These are phyloP conservation scores for Pteronura brasiliensis DNA, from an alignment of 2,113 vertebrate genomes.

Conservation along the genomic window DNA sequence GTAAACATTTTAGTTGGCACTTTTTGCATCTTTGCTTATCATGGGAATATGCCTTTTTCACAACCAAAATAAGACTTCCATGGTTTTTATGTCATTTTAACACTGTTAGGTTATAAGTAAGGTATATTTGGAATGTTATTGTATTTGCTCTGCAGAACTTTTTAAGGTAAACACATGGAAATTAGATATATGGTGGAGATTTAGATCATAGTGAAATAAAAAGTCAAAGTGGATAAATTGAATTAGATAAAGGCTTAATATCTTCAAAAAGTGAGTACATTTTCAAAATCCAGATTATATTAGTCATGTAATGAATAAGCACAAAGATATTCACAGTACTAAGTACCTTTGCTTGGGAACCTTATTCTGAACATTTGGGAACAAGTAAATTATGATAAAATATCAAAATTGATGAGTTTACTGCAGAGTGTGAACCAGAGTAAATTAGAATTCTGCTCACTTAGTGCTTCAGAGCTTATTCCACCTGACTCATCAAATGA, in stretches of 20 bases:
- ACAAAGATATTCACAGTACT: background rate
- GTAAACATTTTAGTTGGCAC: slow-evolving; percentile 4
- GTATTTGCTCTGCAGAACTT: slow-evolving; percentile 29
- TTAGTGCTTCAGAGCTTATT: slow-evolving; percentile 81
- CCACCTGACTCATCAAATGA: slow-evolving; percentile 91
- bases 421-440: slow-evolving; percentile 73
- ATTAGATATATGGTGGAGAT: background rate
- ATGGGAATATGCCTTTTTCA: background rate
- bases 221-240: background rate
- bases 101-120: background rate
- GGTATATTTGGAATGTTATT: background rate
- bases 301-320: background rate
- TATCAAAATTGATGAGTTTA: slow-evolving; percentile 74
- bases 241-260: slow-evolving; percentile 26
- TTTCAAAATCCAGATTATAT: slow-evolving; percentile 51
- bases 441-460: slow-evolving; percentile 89
- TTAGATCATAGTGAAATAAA: slow-evolving; percentile 11
- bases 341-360: slow-evolving; percentile 32
- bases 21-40: background rate
- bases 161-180: background rate
- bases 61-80: background rate
- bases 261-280: slow-evolving; percentile 3
- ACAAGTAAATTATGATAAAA: slow-evolving; percentile 73
- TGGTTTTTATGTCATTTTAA: slow-evolving; percentile 31
- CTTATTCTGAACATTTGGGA: slow-evolving; percentile 38